These are phyloP conservation scores for Scaptomyza parva DNA, from an alignment of 2,888 invertebrate genomes.

Conservation along the genomic window DNA sequence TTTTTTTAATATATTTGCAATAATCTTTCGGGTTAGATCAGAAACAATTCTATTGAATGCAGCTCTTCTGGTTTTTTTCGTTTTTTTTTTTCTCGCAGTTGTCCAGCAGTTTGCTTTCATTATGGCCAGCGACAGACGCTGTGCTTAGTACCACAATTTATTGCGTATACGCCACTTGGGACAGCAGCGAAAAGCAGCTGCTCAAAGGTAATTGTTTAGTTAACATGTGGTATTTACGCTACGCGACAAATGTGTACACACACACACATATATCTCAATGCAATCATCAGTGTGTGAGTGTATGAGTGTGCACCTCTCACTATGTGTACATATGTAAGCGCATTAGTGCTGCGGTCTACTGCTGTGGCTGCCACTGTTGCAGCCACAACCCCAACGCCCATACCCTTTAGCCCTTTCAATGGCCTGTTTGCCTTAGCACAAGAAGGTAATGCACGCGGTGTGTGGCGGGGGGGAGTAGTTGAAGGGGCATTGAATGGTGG, in stretches of 20 bases:
- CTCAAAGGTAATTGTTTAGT: slow-evolving; percentile 75
- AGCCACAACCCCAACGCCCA: slow-evolving; percentile 40
- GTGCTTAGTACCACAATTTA: slow-evolving; percentile 25
- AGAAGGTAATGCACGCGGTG: neutral
- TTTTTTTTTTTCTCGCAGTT: neutral
- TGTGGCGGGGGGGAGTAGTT: neutral
- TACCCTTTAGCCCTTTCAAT: slow-evolving; percentile 11
- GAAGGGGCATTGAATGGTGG: slow-evolving; percentile 6
- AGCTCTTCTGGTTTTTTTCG: no score
- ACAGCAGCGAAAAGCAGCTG: slow-evolving; percentile 40
- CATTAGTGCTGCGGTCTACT: slow-evolving; percentile 71
- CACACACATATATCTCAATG: slow-evolving; percentile 17
- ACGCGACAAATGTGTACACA: slow-evolving; percentile 43
- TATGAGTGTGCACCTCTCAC: slow-evolving; percentile 18
- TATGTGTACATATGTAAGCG: slow-evolving; percentile 54
- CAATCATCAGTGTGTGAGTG: slow-evolving; percentile 48
- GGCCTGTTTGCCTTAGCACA: slow-evolving; percentile 11
- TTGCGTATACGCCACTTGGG: slow-evolving; percentile 58
- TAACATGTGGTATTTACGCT: slow-evolving; percentile 77
- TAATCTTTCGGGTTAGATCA: no score
- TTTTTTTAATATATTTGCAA: no score
- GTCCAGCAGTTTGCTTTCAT: slow-evolving; percentile 13
- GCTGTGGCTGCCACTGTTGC: slow-evolving; percentile 53
- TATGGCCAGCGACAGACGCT: neutral
- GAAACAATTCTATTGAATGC: neutral